Conservation (phyloP, 35 echinoderm and acorn worm genomes). For the Hemicentrotus pulcherrimus region DNA sequence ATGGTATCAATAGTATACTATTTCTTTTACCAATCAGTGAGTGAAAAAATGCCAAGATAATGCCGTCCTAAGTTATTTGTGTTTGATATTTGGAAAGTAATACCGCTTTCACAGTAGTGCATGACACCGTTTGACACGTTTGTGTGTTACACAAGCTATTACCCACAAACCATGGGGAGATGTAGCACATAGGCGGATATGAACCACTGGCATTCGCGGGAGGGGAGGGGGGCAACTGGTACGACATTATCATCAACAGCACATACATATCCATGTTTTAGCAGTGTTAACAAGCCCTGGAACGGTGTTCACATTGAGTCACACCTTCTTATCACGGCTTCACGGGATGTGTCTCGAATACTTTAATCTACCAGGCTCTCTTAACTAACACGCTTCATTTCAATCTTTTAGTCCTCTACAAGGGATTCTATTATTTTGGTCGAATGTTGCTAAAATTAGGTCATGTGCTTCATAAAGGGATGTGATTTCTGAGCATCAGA, state of each 20-base stretch:
- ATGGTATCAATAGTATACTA: too few species aligned
- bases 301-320: background rate
- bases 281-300: background rate
- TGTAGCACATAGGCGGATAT: background rate
- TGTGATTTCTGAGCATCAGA: background rate
- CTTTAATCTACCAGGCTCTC: background rate
- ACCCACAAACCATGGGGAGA: background rate
- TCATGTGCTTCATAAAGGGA: background rate
- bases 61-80: too few species aligned
- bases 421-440: background rate
- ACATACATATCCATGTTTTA: background rate
- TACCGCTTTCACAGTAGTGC: too few species aligned
- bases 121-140: too few species aligned
- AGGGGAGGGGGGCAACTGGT: background rate
- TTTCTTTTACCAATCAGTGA: too few species aligned
- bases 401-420: background rate
- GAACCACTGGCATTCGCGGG: background rate
- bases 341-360: background rate
- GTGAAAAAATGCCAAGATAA: too few species aligned
- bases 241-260: background rate
- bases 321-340: background rate
- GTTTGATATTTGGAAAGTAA: too few species aligned
- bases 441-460: constrained; percentile 3
- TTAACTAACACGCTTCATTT: background rate
- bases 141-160: too few species aligned